A percentile compares a stretch with the other conserved stretches of the same genome.
Evolutionary conservation across 2,888 invertebrate species (phyloP).

Genomic region (Lasioglossum leucozonium): DNA sequence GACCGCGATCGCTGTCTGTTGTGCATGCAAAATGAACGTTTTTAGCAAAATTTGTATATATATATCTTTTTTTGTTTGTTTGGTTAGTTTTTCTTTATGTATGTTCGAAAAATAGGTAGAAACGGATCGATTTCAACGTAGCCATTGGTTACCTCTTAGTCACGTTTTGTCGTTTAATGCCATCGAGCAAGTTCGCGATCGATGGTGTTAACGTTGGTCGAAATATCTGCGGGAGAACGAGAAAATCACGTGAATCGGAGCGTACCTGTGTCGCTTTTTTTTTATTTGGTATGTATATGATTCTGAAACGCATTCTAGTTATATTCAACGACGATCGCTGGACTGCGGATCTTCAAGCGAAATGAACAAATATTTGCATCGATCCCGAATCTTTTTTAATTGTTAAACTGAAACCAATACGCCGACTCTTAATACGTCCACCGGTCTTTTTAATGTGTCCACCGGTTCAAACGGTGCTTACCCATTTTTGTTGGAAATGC

Average conservation of each 20-base stretch:
- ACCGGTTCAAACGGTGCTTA: too few relatives aligned
- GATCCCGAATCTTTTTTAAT: too few relatives aligned
- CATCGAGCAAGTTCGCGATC: conserved; percentile 80
- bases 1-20: conserved; percentile 78
- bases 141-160: conserved; percentile 76
- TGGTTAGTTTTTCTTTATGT: not conserved
- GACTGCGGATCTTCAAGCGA: too few relatives aligned
- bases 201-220: conserved; percentile 81
- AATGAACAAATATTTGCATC: too few relatives aligned
- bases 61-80: not conserved
- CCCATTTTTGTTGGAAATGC: too few relatives aligned
- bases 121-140: not conserved
- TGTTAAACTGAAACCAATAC: too few relatives aligned
- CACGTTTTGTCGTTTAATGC: conserved; percentile 78
- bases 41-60: conserved; percentile 41
- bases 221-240: conserved; percentile 77
- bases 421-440: too few relatives aligned
- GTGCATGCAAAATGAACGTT: conserved; percentile 77
- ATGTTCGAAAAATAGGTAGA: not conserved
- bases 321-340: too few relatives aligned
- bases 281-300: not conserved
- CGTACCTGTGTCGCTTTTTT: not conserved
- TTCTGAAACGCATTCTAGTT: not conserved
- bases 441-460: too few relatives aligned
- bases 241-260: not conserved